These are phyloP conservation scores for Lepidocolaptes lacrymiger DNA, from an alignment of 2,797 vertebrate genomes.

Conservation along the genomic window DNA sequence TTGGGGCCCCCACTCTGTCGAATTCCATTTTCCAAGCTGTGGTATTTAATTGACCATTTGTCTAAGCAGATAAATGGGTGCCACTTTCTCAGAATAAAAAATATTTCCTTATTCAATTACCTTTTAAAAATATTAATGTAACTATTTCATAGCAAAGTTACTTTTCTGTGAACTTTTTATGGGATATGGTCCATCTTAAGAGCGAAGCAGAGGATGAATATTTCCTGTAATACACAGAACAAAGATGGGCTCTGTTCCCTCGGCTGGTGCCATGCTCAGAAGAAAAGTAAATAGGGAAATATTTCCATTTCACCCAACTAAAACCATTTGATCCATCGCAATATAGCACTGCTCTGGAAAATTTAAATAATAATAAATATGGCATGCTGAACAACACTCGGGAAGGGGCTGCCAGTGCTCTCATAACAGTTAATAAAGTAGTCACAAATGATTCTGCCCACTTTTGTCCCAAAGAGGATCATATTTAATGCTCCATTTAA, in stretches of 20 bases:
- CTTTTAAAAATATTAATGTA: neutral
- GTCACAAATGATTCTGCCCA: slow-evolving; percentile 74
- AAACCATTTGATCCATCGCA: slow-evolving; percentile 63
- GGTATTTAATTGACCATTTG: rapidly evolving
- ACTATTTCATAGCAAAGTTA: neutral
- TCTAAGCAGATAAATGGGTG: neutral
- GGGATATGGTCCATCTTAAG: neutral
- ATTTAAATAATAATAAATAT: slow-evolving; percentile 71
- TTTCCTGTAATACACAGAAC: slow-evolving; percentile 41
- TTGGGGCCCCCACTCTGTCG: rapidly evolving
- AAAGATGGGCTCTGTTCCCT: slow-evolving; percentile 48
- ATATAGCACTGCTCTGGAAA: slow-evolving; percentile 48
- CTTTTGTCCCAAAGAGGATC: slow-evolving; percentile 73
- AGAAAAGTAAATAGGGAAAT: slow-evolving; percentile 78
- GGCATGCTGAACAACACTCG: slow-evolving; percentile 34
- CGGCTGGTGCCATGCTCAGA: slow-evolving; percentile 52
- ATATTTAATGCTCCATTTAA: slow-evolving; percentile 80
- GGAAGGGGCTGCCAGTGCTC: slow-evolving; percentile 59
- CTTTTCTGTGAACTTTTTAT: neutral
- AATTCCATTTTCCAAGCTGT: rapidly evolving
- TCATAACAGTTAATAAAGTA: slow-evolving; percentile 74
- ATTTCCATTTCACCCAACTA: slow-evolving; percentile 78
- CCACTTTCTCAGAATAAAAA: neutral
- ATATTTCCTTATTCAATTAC: neutral
- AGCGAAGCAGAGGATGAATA: slow-evolving; percentile 25